Percentiles rank a stretch among this genome's conserved stretches.
These are phyloP conservation scores for Phrynosoma platyrhinos DNA, from an alignment of 2,113 vertebrate species.

Conservation along the genomic window DNA sequence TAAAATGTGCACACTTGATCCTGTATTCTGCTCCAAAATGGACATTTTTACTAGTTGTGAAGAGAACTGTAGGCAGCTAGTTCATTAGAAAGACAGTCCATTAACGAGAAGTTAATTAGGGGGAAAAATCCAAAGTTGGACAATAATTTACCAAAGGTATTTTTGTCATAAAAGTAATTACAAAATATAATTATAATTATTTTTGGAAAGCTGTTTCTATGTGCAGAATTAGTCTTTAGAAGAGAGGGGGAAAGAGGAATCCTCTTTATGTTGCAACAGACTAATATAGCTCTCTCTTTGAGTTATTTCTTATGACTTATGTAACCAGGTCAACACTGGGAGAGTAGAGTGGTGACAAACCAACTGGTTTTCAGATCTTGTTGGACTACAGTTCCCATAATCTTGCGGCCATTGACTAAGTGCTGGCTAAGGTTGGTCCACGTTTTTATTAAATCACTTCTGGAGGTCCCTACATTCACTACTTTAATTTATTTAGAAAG, in stretches of 20 bases:
- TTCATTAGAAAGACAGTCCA: not conserved
- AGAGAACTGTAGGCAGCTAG: not conserved
- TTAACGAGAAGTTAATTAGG: not conserved
- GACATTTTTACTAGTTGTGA: not conserved
- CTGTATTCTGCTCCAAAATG: not conserved
- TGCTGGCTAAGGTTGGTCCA: not conserved
- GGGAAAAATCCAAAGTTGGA: not conserved
- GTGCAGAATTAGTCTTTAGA: not conserved
- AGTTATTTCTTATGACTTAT: too few relatives aligned
- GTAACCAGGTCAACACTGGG: too few relatives aligned
- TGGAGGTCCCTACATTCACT: not conserved
- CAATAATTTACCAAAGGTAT: too few relatives aligned
- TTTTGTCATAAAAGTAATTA: too few relatives aligned
- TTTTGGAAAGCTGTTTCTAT: not conserved
- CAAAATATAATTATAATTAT: not conserved
- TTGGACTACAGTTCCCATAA: not conserved
- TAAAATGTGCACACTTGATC: rapidly evolving
- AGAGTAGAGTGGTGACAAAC: too few relatives aligned
- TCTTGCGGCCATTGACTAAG: not conserved
- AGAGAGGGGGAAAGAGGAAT: too few relatives aligned
- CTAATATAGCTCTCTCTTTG: not conserved
- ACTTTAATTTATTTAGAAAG: not conserved
- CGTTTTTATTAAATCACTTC: not conserved
- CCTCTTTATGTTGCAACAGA: too few relatives aligned
- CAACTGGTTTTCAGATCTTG: too few relatives aligned